Evolutionary conservation across 2,888 invertebrate species (phyloP), one percentile per base, ranked within the genome.

Genomic region (Fragum sueziense): DNA sequence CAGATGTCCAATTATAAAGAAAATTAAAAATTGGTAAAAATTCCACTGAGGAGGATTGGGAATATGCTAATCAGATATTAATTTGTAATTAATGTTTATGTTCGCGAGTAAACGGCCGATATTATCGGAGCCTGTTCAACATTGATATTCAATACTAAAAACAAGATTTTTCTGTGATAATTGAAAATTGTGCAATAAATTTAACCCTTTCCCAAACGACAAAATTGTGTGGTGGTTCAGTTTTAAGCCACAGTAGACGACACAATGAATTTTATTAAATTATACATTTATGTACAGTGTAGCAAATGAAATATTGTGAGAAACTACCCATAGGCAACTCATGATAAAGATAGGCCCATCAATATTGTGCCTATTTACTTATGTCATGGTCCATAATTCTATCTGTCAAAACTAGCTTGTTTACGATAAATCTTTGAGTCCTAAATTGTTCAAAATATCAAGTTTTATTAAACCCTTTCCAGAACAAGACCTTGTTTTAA

Each of bases 51-150:
- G 14, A 65, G 22, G 41, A 59, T 51, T 41, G n/a, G 7, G 52
- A 70, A 76, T 76, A 80, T 76, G 79, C 73, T 76, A 80, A 80
- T 80, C 73, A 72, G 75, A 80, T 76, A 76, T 76, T 76, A 80
- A 80, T 80, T 80, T 80, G 57, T 80, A 68, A 80, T 80, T 73
- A 80, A 80, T 76, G 79, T 65, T 67, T 67, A 74, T 61, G 37
- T 37, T 41, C 27, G 17, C 51, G 41, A 57, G 47, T 62, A 41
- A 51, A 51, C 37, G 54, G 2, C 17, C 6, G 52, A 37, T 57
- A 34, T 34, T 70, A 51, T 31, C 69, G 27, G 29, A 11, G 31
- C 31, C 34, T 31, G 59, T 65, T 34, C 33, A 65, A 41, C 65
- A 65, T 41, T 37, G 65, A 65, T 41, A 65, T 34, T 27, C 14